phyloP scores from a whole-genome alignment of 2,113 vertebrate species.

The Amphilophus citrinellus region DNA sequence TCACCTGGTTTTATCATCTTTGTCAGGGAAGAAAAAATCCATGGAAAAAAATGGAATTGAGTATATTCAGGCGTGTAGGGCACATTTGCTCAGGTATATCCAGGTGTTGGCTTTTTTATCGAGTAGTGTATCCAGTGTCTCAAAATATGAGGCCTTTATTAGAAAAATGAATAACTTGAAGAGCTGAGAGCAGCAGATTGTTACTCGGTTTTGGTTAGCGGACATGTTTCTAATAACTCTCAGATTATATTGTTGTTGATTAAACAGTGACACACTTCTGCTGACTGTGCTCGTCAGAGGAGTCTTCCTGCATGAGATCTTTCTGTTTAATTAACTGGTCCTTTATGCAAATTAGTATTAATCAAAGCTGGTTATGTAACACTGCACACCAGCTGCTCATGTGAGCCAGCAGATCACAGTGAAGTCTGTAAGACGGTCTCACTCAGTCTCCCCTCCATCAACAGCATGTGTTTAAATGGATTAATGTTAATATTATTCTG shows the following conservation, averaged over 20 bases:
- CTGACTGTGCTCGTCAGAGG: neutral
- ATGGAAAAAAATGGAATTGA: too few species aligned
- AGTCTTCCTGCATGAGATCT: constrained; percentile 3
- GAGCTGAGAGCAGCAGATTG: too few species aligned
- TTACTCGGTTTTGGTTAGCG: neutral
- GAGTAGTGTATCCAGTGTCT: neutral
- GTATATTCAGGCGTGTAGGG: too few species aligned
- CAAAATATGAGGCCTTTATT: neutral
- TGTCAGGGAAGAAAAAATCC: too few species aligned
- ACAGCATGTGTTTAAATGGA: neutral
- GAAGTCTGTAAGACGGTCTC: neutral
- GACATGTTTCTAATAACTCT: neutral
- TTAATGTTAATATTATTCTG: neutral
- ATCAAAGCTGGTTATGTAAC: constrained; percentile 59
- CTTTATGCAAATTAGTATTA: constrained; percentile 40
- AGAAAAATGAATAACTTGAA: neutral
- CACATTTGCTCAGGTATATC: neutral
- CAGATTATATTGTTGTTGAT: neutral
- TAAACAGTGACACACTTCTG: neutral
- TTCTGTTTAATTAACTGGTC: constrained; percentile 34
- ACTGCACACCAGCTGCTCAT: constrained; percentile 12
- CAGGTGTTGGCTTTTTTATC: neutral
- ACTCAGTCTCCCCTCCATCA: neutral
- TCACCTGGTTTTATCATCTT: too few species aligned
- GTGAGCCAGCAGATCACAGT: neutral